phyloP scores from a whole-genome alignment of 2,113 vertebrate genomes.

The Cyphomyrus plagiostoma region DNA sequence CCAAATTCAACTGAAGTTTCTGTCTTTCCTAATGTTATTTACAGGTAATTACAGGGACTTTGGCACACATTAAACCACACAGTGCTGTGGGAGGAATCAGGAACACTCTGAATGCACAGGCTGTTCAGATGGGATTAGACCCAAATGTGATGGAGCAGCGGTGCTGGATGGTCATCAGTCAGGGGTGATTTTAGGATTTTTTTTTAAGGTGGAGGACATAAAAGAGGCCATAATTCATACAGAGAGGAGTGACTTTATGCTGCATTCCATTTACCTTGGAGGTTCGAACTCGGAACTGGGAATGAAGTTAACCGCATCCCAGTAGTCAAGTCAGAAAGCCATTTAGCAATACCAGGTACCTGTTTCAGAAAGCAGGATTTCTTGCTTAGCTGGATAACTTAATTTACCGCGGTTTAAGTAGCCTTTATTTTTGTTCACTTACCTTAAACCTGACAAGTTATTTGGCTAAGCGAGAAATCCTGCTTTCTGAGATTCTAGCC shows the following conservation, averaged over 20 bases:
- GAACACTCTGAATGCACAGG: neutral
- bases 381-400: neutral
- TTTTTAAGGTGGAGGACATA: neutral
- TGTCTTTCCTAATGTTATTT: neutral
- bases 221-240: neutral
- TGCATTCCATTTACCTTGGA: neutral
- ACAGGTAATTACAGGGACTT: neutral
- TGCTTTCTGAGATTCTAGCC: neutral
- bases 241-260: neutral
- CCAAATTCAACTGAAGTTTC: neutral
- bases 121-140: neutral
- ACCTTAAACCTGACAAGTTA: neutral
- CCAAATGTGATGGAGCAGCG: neutral
- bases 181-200: neutral
- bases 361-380: neutral
- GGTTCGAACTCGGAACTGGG: neutral
- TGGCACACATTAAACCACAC: neutral
- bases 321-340: neutral
- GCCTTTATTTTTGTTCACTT: too few relatives aligned
- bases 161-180: neutral
- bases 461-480: neutral
- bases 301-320: neutral
- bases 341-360: neutral
- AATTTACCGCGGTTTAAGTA: neutral
- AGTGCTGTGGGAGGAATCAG: neutral